Evolutionary conservation across 2,888 invertebrate species (phyloP).

Genomic region (Cylloceria caligata): DNA sequence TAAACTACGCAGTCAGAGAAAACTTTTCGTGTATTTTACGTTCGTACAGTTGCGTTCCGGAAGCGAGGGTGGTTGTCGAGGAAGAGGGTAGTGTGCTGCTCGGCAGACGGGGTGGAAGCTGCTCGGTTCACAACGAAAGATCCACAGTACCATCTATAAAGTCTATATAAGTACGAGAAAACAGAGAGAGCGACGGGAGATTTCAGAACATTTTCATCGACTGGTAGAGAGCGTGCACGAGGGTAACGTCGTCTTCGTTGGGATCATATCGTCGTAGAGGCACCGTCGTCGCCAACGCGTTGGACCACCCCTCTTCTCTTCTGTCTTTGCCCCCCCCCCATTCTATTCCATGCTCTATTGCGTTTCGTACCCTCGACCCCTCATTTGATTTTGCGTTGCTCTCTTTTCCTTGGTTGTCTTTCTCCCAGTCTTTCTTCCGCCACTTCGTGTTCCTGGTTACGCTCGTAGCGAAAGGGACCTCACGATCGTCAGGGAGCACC

Average conservation of each 20-base stretch:
- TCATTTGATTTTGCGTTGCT: constrained; percentile 46
- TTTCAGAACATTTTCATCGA: constrained; percentile 59
- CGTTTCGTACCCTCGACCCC: constrained; percentile 4
- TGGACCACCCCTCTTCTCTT: constrained; percentile 11
- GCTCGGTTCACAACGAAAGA: constrained; percentile 28
- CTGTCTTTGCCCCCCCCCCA: not conserved
- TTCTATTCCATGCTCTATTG: constrained; percentile 35
- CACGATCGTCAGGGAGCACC: not conserved
- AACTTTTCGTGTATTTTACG: constrained; percentile 38
- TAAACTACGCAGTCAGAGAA: constrained; percentile 28
- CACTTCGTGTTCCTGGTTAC: constrained; percentile 38
- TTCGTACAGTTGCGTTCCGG: constrained; percentile 1
- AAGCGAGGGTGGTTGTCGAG: constrained; percentile 7
- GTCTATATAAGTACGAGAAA: constrained; percentile 18
- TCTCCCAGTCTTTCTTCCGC: constrained; percentile 22
- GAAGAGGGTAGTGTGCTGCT: not conserved
- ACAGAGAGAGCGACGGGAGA: constrained; percentile 24
- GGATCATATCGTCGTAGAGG: constrained; percentile 26
- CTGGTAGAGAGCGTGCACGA: constrained; percentile 29
- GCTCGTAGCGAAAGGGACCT: constrained; percentile 26
- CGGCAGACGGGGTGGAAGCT: not conserved
- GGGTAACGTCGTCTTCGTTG: constrained; percentile 13
- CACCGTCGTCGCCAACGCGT: constrained; percentile 36
- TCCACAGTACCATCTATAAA: constrained; percentile 26
- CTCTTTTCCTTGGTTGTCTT: constrained; percentile 30